Conservation (phyloP, 2,113 vertebrate species). For the Piaya cayana region DNA sequence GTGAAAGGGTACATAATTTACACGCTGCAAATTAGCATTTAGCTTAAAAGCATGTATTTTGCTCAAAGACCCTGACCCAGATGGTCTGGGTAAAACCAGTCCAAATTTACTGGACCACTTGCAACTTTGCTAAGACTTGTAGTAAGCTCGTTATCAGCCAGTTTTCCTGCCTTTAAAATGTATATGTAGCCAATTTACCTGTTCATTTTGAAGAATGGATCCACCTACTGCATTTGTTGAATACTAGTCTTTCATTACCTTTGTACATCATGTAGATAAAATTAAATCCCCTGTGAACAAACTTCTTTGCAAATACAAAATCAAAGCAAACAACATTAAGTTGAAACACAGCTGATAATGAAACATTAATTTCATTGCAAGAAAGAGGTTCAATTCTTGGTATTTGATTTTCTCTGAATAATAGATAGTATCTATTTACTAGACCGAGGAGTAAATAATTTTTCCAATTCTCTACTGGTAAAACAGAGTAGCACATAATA, state of each 20-base stretch:
- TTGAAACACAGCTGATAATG: constrained; percentile 5
- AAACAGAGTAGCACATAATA: neutral
- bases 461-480: constrained; percentile 7
- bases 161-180: neutral
- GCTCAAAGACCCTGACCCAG: neutral
- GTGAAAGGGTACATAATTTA: neutral
- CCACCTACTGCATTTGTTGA: neutral
- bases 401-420: constrained; percentile 30
- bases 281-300: constrained; percentile 16
- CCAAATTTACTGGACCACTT: neutral
- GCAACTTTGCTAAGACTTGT: neutral
- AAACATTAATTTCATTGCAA: constrained; percentile 1
- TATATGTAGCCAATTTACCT: neutral
- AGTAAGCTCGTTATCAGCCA: neutral
- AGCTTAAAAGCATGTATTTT: neutral
- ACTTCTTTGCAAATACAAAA: constrained; percentile 43
- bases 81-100: neutral
- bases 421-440: neutral
- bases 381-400: neutral
- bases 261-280: neutral
- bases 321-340: constrained; percentile 34
- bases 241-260: neutral
- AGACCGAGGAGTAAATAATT: neutral
- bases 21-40: neutral
- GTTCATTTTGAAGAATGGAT: neutral